Evolutionary conservation across 2,113 vertebrate genomes (phyloP), one percentile per base, ranked within the genome.

Genomic region (Ciconia stormi): DNA sequence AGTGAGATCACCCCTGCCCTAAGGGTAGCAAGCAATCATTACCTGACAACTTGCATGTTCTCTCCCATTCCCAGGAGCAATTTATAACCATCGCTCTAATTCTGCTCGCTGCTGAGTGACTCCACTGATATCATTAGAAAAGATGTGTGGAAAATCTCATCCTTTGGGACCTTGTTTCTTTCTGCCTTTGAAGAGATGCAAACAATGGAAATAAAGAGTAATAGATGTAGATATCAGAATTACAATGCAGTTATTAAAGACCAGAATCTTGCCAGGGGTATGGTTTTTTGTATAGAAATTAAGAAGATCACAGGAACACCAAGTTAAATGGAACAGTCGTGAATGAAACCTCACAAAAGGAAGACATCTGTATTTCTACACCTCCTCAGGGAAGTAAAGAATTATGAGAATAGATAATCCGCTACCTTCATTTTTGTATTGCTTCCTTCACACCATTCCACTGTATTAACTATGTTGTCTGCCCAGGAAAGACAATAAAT

Each of bases 181-280:
- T 71, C 73, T 76, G 56, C 78, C 73, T 95, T 94, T 94, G 82
- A 90, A 93, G 58, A 82, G 70, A 52, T 61, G 36, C 49, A 76
- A 90, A 87, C 66, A 91, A 67, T 87, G 62, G 66, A 69, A 95
- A 87, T 82, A 72, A 90, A 89, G 87, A 82, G 56, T 21, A 70
- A 58, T 32, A 84, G 63, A 49, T 55, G 80, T 53, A 89, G 83
- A 50, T 65, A 62, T 5, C 67, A 74, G 69, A 83, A 87, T 89
- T 82, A 50, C 72, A 92, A n/a, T 66, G 63, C 38, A n/a, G 50
- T 73, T 93, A 66, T 83, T 95, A 58, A 86, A 91, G 53, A 42
- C 25, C 53, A 58, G 53, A 73, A 66, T 58, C 38, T 87, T 80
- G 82, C 62, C 74, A 90, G 67, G 29, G 74, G 23, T 77, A 23